Evolutionary conservation across 2,888 invertebrate species (phyloP).

Genomic region (Epicampocera succincta): DNA sequence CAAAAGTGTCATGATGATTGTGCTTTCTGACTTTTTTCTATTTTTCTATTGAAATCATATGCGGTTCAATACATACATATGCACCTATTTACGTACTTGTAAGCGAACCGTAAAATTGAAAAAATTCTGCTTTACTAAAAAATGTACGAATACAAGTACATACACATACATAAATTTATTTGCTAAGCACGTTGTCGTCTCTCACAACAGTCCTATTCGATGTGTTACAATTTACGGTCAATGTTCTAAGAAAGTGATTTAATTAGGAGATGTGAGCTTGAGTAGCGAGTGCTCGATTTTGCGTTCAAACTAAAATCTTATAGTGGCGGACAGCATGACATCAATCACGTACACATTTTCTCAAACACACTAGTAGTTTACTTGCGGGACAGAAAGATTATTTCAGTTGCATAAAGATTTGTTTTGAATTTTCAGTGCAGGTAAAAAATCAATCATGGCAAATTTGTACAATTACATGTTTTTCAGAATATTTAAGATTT

Average conservation of each 20-base stretch:
- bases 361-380: not conserved
- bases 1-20: too few relatives aligned
- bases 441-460: not conserved
- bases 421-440: not conserved
- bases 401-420: slow-evolving; percentile 40
- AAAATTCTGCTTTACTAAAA: too few relatives aligned
- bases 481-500: slow-evolving; percentile 35
- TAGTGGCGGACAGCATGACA: slow-evolving; percentile 13
- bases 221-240: slow-evolving; percentile 52
- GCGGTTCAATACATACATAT: too few relatives aligned
- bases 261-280: slow-evolving; percentile 33
- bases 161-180: too few relatives aligned
- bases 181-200: not conserved
- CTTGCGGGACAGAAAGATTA: not conserved
- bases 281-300: not conserved
- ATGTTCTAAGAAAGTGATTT: slow-evolving; percentile 53
- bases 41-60: too few relatives aligned
- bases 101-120: too few relatives aligned
- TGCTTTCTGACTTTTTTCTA: too few relatives aligned
- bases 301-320: not conserved
- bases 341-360: slow-evolving; percentile 52
- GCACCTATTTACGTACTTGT: too few relatives aligned
- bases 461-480: slow-evolving; percentile 22
- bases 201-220: not conserved
- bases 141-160: too few relatives aligned